These are phyloP conservation scores for Cyrtodaria siliqua DNA, from an alignment of 2,888 invertebrate species.

Conservation along the genomic window DNA sequence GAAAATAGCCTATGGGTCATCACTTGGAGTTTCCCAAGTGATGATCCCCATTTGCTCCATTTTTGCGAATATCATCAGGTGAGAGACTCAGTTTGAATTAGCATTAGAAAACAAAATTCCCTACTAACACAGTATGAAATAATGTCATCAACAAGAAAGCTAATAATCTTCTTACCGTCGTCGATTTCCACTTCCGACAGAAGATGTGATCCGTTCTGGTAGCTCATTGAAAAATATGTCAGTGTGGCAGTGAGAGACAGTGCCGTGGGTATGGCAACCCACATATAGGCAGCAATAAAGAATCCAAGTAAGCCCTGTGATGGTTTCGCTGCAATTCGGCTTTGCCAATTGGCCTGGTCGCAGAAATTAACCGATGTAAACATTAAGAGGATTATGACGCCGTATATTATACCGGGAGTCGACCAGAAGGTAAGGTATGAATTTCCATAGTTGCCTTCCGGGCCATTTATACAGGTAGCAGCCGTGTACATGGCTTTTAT, in stretches of 20 bases:
- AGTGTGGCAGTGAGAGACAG: constrained; percentile 73
- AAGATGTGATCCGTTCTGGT: constrained; percentile 48
- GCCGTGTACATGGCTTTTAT: constrained; percentile 69
- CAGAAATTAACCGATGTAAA: constrained; percentile 67
- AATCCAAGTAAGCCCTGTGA: constrained; percentile 80
- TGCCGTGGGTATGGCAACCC: constrained; percentile 82
- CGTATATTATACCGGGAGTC: constrained; percentile 72
- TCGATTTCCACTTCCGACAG: constrained; percentile 40
- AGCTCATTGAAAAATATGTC: constrained; percentile 70
- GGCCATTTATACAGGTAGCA: constrained; percentile 68
- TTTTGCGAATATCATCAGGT: too few relatives aligned
- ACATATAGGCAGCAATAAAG: constrained; percentile 80
- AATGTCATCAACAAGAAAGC: too few relatives aligned
- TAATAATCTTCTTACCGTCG: constrained; percentile 33
- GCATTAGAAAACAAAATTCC: too few relatives aligned
- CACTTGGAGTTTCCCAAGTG: too few relatives aligned
- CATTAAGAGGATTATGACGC: constrained; percentile 66
- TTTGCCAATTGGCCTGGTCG: constrained; percentile 84
- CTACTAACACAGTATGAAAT: too few relatives aligned
- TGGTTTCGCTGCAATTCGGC: constrained; percentile 82
- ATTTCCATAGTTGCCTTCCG: constrained; percentile 70
- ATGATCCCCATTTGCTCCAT: too few relatives aligned
- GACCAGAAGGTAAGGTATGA: constrained; percentile 76
- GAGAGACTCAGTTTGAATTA: too few relatives aligned
- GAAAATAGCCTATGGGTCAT: too few relatives aligned